Base-by-base conservation (phyloP, 2,797 vertebrate genomes). In the Ctenopoma kingsleyae region DNA sequence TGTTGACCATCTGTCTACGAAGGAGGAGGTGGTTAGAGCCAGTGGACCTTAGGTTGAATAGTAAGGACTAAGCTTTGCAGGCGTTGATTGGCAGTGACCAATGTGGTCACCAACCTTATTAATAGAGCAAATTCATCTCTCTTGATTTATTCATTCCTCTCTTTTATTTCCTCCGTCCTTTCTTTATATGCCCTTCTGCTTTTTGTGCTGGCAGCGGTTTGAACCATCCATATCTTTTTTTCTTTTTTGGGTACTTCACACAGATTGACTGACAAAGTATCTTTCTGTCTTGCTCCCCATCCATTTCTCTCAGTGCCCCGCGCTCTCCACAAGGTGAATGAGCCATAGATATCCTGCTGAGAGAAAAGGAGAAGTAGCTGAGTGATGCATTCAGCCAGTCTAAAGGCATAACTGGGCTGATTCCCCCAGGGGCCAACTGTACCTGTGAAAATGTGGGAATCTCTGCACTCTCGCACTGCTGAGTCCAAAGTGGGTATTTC, bases 1-100 rank as follows among this genome's bases (percentile, higher is more conserved):
- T 74, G 82, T 92, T 93, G 94, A 94, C 96, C 94, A 95, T 95
- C 95, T 96, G 95, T 93, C 94, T 92, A 74, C 76, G 53, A 83
- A 84, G 81, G 79, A 69, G 74, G 79, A 89, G 88, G 86, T 12
- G 56, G 64, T 56, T 19, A 38, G 70, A 60, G 67, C 80, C 32
- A 22, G 48, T 38, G 55, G 71, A 67, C 62, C 65, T 66, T 66
- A 57, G 55, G 62, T 44, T 81, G 74, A 77, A 81, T 47, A 52
- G 65, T 83, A 87, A 93, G 87, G 91, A 93, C 82, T 81, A 78
- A 88, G 82, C 93, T 90, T 92, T 90, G 89, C 88, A 83, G 89
- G 71, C 84, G 71, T 90, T 92, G 87, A 72, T 93, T 88, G 83
- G 74, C 83, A 76, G 57, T 54, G 78, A 82, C 74, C 70, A 54